Conservation (phyloP, 2,113 vertebrate genomes). For the Amphilophus citrinellus region DNA sequence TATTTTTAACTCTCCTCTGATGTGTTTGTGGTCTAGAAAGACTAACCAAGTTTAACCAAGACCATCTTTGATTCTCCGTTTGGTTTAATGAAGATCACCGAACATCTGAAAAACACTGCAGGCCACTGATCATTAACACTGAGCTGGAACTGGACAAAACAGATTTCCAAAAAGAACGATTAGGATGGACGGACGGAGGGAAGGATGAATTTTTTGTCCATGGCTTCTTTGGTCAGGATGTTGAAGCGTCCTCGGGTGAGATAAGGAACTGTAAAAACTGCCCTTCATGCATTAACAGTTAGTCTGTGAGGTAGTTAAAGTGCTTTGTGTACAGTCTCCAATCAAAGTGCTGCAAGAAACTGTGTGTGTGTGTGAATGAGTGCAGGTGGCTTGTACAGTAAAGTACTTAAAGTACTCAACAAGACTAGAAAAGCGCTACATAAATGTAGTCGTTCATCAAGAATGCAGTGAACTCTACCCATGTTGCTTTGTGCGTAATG, state of each 20-base stretch:
- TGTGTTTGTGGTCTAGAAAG: neutral
- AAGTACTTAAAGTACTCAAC: neutral
- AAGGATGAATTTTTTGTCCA: neutral
- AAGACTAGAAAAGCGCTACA: neutral
- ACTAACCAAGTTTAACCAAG: conserved; percentile 6
- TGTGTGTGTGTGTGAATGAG: too few relatives aligned
- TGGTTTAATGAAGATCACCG: conserved; percentile 7
- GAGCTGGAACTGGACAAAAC: neutral
- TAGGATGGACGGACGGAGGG: too few relatives aligned
- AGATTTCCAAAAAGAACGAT: neutral
- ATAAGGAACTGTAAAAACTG: neutral
- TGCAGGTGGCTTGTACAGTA: neutral
- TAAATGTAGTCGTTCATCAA: neutral
- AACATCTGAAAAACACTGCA: conserved; percentile 2
- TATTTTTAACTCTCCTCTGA: conserved; percentile 12
- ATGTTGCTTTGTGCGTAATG: neutral
- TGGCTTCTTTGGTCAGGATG: too few relatives aligned
- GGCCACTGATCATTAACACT: neutral
- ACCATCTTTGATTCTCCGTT: conserved; percentile 22
- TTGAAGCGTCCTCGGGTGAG: too few relatives aligned
- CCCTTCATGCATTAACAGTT: neutral
- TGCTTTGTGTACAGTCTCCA: neutral
- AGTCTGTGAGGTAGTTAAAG: neutral
- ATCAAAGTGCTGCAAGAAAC: too few relatives aligned
- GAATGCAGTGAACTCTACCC: neutral